A percentile compares a stretch with the other conserved stretches of the same genome.
Evolutionary conservation across 2,888 invertebrate genomes (phyloP).

Genomic region (Amphipoea lucens): DNA sequence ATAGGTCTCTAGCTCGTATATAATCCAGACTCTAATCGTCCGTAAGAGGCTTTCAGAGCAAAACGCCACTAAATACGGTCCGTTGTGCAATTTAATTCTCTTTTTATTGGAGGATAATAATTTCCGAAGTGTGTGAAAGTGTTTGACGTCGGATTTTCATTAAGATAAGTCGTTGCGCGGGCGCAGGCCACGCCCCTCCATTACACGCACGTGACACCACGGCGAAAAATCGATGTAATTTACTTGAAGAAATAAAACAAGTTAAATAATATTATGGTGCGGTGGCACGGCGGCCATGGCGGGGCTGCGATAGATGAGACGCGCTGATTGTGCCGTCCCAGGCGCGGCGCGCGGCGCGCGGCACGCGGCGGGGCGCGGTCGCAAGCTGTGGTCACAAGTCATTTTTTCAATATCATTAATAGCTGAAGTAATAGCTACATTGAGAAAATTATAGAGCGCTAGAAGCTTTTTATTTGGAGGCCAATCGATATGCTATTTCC

Average conservation of each 20-base stretch:
- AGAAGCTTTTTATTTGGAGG: background rate
- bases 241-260: slow-evolving; percentile 54
- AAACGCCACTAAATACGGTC: slow-evolving; percentile 50
- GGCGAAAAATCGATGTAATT: slow-evolving; percentile 56
- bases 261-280: slow-evolving; percentile 50
- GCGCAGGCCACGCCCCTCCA: slow-evolving; percentile 65
- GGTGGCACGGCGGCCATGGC: slow-evolving; percentile 23
- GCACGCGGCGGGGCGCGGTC: slow-evolving; percentile 12
- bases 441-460: slow-evolving; percentile 21
- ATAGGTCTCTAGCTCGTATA: slow-evolving; percentile 25
- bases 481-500: background rate
- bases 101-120: slow-evolving; percentile 57
- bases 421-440: slow-evolving; percentile 23
- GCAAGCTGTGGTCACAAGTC: slow-evolving; percentile 11
- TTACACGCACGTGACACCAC: slow-evolving; percentile 63
- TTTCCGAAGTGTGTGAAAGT: slow-evolving; percentile 65
- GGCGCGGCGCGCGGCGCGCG: slow-evolving; percentile 10
- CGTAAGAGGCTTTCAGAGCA: slow-evolving; percentile 39
- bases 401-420: slow-evolving; percentile 34
- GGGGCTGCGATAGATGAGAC: slow-evolving; percentile 18
- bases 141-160: slow-evolving; percentile 72
- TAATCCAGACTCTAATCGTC: slow-evolving; percentile 46
- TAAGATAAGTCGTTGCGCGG: slow-evolving; percentile 71
- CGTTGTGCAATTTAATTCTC: slow-evolving; percentile 57
- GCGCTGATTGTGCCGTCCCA: slow-evolving; percentile 11